Conservation (phyloP, 2,113 vertebrate genomes). For the Myiopsitta monachus region DNA sequence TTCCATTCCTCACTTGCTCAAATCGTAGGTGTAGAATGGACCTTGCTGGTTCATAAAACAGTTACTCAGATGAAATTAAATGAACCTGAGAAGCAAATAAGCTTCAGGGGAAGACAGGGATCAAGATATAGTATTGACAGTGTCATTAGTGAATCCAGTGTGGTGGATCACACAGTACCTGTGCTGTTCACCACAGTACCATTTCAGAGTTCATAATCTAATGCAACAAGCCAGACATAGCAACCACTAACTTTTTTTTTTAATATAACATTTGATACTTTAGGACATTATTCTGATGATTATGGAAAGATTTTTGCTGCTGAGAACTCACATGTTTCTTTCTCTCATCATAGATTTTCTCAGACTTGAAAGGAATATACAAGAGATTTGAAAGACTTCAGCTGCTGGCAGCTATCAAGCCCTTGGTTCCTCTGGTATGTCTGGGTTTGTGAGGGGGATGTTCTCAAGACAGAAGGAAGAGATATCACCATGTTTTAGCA, state of each 20-base stretch:
- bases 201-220: not conserved
- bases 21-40: not conserved
- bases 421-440: slow-evolving; percentile 13
- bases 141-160: not conserved
- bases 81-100: slow-evolving; percentile 7
- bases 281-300: not conserved
- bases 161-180: not conserved
- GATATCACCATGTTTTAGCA: slow-evolving; percentile 48
- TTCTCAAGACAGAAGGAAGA: slow-evolving; percentile 54
- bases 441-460: slow-evolving; percentile 36
- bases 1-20: not conserved
- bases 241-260: not conserved
- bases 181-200: not conserved
- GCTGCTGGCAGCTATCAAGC: slow-evolving; percentile 18
- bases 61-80: slow-evolving; percentile 19
- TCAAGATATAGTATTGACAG: not conserved
- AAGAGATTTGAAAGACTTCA: slow-evolving; percentile 15
- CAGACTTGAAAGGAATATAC: slow-evolving; percentile 13
- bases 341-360: not conserved
- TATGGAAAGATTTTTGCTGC: not conserved
- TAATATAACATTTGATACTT: not conserved
- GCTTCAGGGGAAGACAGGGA: slow-evolving; percentile 10
- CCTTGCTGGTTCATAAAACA: not conserved
- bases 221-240: not conserved
- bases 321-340: slow-evolving; percentile 2